Base-by-base conservation (phyloP, 2,888 invertebrate species). In the Calliopum simillimum region DNA sequence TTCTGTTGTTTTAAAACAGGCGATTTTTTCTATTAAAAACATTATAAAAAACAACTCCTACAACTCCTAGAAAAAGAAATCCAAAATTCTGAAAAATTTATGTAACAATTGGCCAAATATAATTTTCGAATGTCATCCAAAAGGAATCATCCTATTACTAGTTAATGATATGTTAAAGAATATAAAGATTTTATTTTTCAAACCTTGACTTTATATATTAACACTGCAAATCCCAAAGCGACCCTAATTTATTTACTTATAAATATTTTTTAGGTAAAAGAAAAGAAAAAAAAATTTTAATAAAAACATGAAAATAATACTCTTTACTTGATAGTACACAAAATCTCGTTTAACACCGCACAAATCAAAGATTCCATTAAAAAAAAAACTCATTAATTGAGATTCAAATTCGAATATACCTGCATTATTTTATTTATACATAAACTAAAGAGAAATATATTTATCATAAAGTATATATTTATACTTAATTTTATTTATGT, bases 371-470 rank as follows among this genome's bases (percentile, higher is more conserved):
- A 65, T 23, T 65, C 53, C 55, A 53, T 65, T 43, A 21, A 53
- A 51, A 46, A 56, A 21, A 53, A 51, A 46, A 56, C 13, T 25
- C n/a, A 68, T 41, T 23, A 44, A 58, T 64, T 67, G 51, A 44
- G 58, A 49, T 53, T 62, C 21, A 16, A 49, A 69, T 58, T 63
- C 43, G 70, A 72, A 77, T 68, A 68, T 62, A 77, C 73, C 73
- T 78, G 75, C 73, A 74, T 77, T 72, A 69, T 55, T 71, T 68
- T 68, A 69, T 51, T 69, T 59, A 68, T 59, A 62, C 65, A 43
- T 53, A 61, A 69, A 53, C 14, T 68, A 49, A 61, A 61, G 56
- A 58, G 23, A 43, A 69, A 49, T 47, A 62, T 44, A 68, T 67
- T 56, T 53, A 68, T 43, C 51, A 41, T 55, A 65, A 51, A 64